A percentile compares a stretch with the other conserved stretches of the same genome.
phyloP scores from a whole-genome alignment of 2,113 vertebrate species.

The Anarrhichthys ocellatus region DNA sequence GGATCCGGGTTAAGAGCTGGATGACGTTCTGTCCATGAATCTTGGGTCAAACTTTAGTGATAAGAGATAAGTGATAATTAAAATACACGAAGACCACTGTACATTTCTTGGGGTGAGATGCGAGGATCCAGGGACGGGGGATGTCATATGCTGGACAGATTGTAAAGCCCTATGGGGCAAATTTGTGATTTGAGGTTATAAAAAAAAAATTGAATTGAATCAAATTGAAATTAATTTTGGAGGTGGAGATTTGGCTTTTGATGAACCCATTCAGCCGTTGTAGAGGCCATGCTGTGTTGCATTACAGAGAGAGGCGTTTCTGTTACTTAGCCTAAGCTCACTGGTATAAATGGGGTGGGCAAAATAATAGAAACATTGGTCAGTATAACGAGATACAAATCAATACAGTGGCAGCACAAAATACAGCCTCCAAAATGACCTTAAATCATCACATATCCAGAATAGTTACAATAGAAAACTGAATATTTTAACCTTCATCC shows the following conservation, averaged over 20 bases:
- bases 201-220: too few species aligned
- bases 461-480: neutral
- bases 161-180: too few species aligned
- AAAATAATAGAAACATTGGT: neutral
- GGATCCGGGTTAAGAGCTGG: neutral
- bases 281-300: neutral
- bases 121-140: too few species aligned
- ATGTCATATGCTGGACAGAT: too few species aligned
- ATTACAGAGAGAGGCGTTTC: neutral
- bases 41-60: slow-evolving; percentile 1
- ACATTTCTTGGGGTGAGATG: too few species aligned
- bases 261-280: neutral
- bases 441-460: neutral
- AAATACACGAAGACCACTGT: neutral
- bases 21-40: neutral
- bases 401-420: neutral
- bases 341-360: neutral
- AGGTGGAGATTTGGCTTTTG: too few species aligned
- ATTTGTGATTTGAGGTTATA: too few species aligned
- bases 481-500: neutral
- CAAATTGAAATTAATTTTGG: too few species aligned
- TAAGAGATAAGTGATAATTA: neutral
- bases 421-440: neutral
- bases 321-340: neutral
- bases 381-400: neutral